Conservation (phyloP, 1,140 invertebrate species). For the Episyrphus balteatus region DNA sequence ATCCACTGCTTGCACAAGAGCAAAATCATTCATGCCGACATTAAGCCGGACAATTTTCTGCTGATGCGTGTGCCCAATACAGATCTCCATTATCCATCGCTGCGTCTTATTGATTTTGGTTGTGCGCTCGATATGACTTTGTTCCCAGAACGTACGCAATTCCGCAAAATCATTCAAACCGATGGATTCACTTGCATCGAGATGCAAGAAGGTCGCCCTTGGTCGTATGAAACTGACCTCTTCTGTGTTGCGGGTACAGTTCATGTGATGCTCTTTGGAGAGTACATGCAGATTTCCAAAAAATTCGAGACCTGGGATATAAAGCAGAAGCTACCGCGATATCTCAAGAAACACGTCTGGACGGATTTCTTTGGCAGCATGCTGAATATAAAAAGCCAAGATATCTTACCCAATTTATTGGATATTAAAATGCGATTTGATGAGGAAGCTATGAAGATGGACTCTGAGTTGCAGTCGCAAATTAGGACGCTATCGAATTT, state of each 20-base stretch:
- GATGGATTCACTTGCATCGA: slow-evolving; percentile 76
- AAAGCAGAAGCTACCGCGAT: slow-evolving; percentile 44
- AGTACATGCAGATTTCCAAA: slow-evolving; percentile 64
- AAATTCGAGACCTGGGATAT: slow-evolving; percentile 39
- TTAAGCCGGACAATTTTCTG: slow-evolving; percentile 96
- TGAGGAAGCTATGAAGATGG: slow-evolving; percentile 43
- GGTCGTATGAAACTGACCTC: slow-evolving; percentile 89
- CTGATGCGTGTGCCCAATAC: slow-evolving; percentile 45
- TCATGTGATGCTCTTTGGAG: slow-evolving; percentile 74
- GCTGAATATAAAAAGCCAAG: slow-evolving; percentile 54
- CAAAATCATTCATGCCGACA: slow-evolving; percentile 90
- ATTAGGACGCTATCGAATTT: slow-evolving; percentile 35
- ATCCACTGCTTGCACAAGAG: slow-evolving; percentile 80
- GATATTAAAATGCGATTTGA: slow-evolving; percentile 51
- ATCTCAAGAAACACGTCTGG: slow-evolving; percentile 50
- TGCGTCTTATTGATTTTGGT: slow-evolving; percentile 80
- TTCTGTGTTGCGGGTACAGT: slow-evolving; percentile 83
- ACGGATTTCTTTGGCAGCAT: slow-evolving; percentile 54
- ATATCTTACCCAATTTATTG: slow-evolving; percentile 50
- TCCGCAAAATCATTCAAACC: slow-evolving; percentile 52
- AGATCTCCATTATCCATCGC: slow-evolving; percentile 39
- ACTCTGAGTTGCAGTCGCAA: slow-evolving; percentile 35
- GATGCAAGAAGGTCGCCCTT: slow-evolving; percentile 75
- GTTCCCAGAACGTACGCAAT: slow-evolving; percentile 67
- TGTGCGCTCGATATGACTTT: slow-evolving; percentile 82